A percentile compares a stretch with the other conserved stretches of the same genome.
phyloP scores from a whole-genome alignment of 2,797 vertebrate genomes.

The Delichon dasypus region DNA sequence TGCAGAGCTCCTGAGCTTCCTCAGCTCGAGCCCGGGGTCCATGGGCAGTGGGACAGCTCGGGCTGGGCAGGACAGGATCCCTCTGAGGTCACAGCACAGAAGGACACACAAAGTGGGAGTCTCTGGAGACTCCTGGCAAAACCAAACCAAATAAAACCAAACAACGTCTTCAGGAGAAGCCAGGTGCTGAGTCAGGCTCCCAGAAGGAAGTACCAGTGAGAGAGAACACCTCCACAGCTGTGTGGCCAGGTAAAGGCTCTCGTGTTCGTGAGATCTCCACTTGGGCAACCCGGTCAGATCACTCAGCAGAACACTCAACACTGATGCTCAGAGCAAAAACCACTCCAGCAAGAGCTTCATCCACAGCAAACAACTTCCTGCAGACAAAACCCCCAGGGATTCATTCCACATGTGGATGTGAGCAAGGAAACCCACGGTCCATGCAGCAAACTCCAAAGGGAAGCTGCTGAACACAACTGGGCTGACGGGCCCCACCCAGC shows the following conservation, averaged over 20 bases:
- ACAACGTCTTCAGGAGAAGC: neutral
- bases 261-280: neutral
- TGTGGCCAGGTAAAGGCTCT: accelerated
- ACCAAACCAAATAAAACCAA: neutral
- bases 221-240: neutral
- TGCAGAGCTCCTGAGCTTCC: neutral
- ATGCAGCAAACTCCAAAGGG: neutral
- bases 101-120: neutral
- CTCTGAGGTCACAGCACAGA: accelerated
- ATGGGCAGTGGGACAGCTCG: accelerated
- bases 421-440: neutral
- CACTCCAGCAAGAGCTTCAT: neutral
- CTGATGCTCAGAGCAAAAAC: neutral
- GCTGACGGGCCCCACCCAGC: neutral
- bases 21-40: accelerated
- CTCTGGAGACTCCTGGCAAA: neutral
- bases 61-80: neutral
- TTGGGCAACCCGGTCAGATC: neutral
- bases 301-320: neutral
- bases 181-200: neutral
- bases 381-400: neutral
- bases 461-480: neutral
- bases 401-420: accelerated
- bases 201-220: neutral
- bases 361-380: neutral